Evolutionary conservation across 1,140 invertebrate genomes (phyloP), one percentile per base, ranked within the genome.

Genomic region (Trichoplusia ni): DNA sequence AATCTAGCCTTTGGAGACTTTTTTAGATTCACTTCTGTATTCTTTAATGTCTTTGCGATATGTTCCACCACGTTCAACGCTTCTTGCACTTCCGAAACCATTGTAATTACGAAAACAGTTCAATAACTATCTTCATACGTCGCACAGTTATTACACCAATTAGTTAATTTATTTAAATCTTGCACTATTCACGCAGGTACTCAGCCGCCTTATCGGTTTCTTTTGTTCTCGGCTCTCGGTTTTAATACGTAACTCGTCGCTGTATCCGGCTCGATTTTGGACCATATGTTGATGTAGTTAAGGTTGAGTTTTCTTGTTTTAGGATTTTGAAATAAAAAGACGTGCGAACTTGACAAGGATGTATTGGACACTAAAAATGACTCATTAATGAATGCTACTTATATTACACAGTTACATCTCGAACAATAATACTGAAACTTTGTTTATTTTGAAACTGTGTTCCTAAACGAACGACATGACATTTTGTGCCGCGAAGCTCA

Each of bases 1-100:
- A 68, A 63, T 59, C 66, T 62, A 11, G 40, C 18, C n/a, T 68
- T 68, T 2, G 59, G 53, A 13, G 33, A 63, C 44, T 68, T 68
- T 35, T 68, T 68, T 8, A 68, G 35, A 23, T 67, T 62, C 7
- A 27, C 21, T 2, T 59, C 44, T n/a, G 59, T 68, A 18, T 63
- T 63, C 25, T 59, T 54, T 7, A 63, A 63, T 4, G 25, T 42
- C 14, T 49, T 27, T 40, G 37, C 59, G 23, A 56, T 1, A 23
- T 40, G 11, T 37, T 68, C 53, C 35, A 68, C 16, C 1, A 51
- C 8, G 31, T 44, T 49, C 6, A 66, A 44, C 9, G 46, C 23
- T 44, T 58, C 13, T 59, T 59, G 16, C 6, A 35, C 25, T 59
- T 60, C 64, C 27, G 16, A 44, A 51, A 35, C 53, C 63, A 58